Evolutionary conservation across 2,797 vertebrate species (phyloP), one percentile per base, ranked within the genome.

Genomic region (Tinamus major): DNA sequence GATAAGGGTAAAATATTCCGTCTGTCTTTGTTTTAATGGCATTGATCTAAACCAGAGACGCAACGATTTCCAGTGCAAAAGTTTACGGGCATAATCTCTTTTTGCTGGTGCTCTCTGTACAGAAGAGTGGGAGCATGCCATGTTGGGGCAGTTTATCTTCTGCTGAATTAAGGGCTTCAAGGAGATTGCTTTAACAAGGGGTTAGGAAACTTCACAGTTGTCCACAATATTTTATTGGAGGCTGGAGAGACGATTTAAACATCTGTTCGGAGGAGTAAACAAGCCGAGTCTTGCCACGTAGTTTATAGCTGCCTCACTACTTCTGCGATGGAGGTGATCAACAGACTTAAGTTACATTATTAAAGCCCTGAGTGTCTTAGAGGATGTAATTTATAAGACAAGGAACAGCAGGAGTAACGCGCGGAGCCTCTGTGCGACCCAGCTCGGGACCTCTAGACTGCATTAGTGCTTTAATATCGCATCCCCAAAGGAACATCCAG

Each of bases 131-230:
- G 89, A 92, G 37, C 42, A 29, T 48, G 35, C 70, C 77, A 29
- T 1, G 15, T 23, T 68, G 46, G 59, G 82, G 51, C 77, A 88
- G 90, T 95, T 95, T 85, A 92, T 96, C 94, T 93, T 55, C 86
- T 96, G 91, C 68, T 71, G 94, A 94, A 91, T 59, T 71, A 62
- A 76, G 53, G 69, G 92, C 93, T 94, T 95, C 85, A 93, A 95
- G 91, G 80, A 91, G 92, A 95, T 93, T 75, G 39, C 87, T 96
- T 97, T 97, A 97, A 96, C 93, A 94, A 96, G 94, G 89, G 85
- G 83, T 96, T 95, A 93, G 92, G 91, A 96, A 97, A 97, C 95
- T 93, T 97, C 93, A 93, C 94, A 96, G 88, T 90, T 97, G 96
- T 96, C 95, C 95, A 85, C 33, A 56, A 48, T 84, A 76, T 95